Evolutionary conservation across 1,140 invertebrate genomes (phyloP), one percentile per base, ranked within the genome.

Genomic region (Drosophila truncata): DNA sequence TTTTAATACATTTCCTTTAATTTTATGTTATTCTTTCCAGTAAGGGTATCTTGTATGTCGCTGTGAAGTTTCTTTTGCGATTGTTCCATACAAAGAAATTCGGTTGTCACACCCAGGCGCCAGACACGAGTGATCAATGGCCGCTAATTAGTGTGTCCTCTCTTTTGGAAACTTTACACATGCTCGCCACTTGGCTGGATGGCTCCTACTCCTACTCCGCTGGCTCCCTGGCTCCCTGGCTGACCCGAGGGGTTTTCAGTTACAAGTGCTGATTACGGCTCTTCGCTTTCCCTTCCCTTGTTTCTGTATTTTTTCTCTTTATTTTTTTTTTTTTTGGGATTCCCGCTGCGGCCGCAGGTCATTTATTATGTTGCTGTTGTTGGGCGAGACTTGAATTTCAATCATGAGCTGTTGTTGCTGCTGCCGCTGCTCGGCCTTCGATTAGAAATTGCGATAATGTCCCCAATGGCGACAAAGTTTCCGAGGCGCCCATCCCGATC

Each of bases 401-500:
- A 88, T 88, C 85, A 90, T 81, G 82, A 59, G 75, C 42, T 66
- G 73, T 23, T 72, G 70, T 42, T 65, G 71, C 50, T 65, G 71
- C 50, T 54, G 47, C 18, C 41, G 44, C 49, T 47, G 35, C 29
- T 55, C 60, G 52, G 67, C 69, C 78, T 65, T 86, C 81, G 85
- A 88, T 88, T 90, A 90, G 85, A 88, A 90, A 84, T 85, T 74
- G 81, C 81, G 85, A 88, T 88, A 90, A 85, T 85, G 85, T 81
- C 85, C 81, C 85, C 81, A 69, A 81, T 81, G 84, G 85, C 85
- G 85, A 90, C 85, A 88, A 90, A 80, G 74, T 85, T 81, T 81
- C 57, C 54, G 54, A 64, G 80, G 77, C 85, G 76, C 71, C 62
- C 64, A 54, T 23, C 37, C 59, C 55, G 39, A 5, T 42, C 18